These are phyloP conservation scores for Chrysolina americana DNA, from an alignment of 2,888 invertebrate species.

Conservation along the genomic window DNA sequence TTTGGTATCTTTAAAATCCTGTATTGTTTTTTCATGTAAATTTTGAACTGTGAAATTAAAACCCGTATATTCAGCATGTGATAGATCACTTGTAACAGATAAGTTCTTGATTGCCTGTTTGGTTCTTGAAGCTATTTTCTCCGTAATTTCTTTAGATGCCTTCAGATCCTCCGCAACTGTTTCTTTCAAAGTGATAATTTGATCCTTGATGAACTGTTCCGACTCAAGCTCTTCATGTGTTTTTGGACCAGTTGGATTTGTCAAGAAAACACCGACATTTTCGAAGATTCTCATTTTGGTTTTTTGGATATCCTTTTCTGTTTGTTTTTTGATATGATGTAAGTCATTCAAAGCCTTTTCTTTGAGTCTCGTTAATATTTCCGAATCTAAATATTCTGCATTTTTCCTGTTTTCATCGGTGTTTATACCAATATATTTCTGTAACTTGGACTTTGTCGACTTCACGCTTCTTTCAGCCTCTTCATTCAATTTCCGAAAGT, in stretches of 20 bases:
- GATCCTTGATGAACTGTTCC: slow-evolving; percentile 28
- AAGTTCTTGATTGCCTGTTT: slow-evolving; percentile 17
- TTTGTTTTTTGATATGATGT: not conserved
- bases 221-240: slow-evolving; percentile 28
- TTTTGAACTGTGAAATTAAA: slow-evolving; percentile 5
- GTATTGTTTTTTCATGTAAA: not conserved
- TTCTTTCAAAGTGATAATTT: slow-evolving; percentile 21
- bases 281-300: slow-evolving; percentile 27
- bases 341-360: slow-evolving; percentile 4
- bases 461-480: slow-evolving; percentile 1
- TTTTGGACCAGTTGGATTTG: slow-evolving; percentile 26
- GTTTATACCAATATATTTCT: not conserved
- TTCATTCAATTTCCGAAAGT: slow-evolving; percentile 22
- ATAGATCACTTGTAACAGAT: not conserved
- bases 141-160: slow-evolving; percentile 19
- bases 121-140: slow-evolving; percentile 24
- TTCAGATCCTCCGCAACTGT: slow-evolving; percentile 25
- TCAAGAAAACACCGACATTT: slow-evolving; percentile 24
- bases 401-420: not conserved
- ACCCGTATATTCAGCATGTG: not conserved
- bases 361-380: not conserved
- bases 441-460: not conserved
- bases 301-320: not conserved
- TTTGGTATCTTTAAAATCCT: not conserved
- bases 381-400: not conserved